Evolutionary conservation across 2,113 vertebrate species (phyloP).

Genomic region (Crocuta crocuta): DNA sequence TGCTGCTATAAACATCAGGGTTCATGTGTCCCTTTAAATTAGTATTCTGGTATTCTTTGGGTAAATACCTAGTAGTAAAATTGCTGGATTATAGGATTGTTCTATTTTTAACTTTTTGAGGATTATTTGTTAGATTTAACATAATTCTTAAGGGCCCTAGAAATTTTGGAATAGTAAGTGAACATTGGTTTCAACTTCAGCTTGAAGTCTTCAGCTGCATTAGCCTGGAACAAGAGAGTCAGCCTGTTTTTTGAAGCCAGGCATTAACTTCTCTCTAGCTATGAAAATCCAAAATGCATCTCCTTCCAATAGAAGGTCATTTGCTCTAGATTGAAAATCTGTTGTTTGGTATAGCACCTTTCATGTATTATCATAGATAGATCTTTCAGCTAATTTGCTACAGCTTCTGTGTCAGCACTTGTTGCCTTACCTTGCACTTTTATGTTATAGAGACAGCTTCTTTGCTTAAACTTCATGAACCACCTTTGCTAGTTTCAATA

Average conservation of each 20-base stretch:
- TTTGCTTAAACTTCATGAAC: not conserved
- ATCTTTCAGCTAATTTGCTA: no score
- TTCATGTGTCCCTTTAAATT: not conserved
- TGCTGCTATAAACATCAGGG: not conserved
- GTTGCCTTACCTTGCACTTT: not conserved
- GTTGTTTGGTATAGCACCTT: not conserved
- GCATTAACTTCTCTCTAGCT: not conserved
- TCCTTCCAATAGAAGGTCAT: not conserved
- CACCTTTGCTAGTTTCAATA: not conserved
- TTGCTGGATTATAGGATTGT: not conserved
- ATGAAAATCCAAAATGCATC: not conserved
- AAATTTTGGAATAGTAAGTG: not conserved
- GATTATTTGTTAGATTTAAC: not conserved
- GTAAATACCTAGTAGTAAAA: not conserved
- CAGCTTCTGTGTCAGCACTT: not conserved
- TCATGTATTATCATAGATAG: not conserved
- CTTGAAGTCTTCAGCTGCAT: not conserved
- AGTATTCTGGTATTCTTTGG: not conserved
- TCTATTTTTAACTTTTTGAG: not conserved
- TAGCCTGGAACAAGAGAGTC: not conserved
- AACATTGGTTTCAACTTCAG: not conserved
- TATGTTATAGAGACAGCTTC: not conserved
- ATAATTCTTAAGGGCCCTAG: not conserved
- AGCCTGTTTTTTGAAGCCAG: not conserved
- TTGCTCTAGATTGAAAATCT: not conserved